A percentile compares a stretch with the other conserved stretches of the same genome.
These are phyloP conservation scores for Meta bourneti DNA, from an alignment of 2,888 invertebrate species.

Conservation along the genomic window DNA sequence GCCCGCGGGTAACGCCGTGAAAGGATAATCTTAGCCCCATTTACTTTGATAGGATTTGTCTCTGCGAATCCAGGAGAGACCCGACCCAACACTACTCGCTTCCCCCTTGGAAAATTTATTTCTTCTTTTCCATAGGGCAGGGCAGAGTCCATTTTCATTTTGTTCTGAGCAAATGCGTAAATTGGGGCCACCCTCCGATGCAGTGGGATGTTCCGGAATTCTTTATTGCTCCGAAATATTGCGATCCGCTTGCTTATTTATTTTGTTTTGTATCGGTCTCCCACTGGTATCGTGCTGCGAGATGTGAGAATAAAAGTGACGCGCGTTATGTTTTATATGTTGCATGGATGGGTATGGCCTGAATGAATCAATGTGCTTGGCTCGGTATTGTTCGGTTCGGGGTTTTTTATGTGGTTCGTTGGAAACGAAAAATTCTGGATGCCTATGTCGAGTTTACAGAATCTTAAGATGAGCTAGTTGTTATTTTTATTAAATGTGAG, in stretches of 20 bases:
- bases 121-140: slow-evolving; percentile 1
- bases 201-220: slow-evolving; percentile 1
- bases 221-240: slow-evolving; percentile 18
- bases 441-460: too few relatives aligned
- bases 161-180: slow-evolving; percentile 47
- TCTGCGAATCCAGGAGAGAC: slow-evolving; percentile 23
- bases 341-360: neutral
- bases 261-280: neutral
- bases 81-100: neutral
- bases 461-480: too few relatives aligned
- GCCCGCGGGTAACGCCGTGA: slow-evolving; percentile 66
- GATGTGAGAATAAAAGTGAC: neutral
- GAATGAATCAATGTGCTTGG: too few relatives aligned
- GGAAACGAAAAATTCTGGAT: too few relatives aligned
- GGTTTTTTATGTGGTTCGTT: too few relatives aligned
- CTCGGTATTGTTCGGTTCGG: too few relatives aligned
- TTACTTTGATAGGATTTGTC: slow-evolving; percentile 76
- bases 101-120: slow-evolving; percentile 39
- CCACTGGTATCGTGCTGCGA: neutral
- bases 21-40: slow-evolving; percentile 75
- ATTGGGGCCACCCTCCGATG: slow-evolving; percentile 18
- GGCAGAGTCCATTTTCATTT: slow-evolving; percentile 21
- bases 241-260: neutral
- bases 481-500: too few relatives aligned
- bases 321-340: neutral